These are phyloP conservation scores for Eidolon helvum DNA, from an alignment of 2,113 vertebrate genomes.

Conservation along the genomic window DNA sequence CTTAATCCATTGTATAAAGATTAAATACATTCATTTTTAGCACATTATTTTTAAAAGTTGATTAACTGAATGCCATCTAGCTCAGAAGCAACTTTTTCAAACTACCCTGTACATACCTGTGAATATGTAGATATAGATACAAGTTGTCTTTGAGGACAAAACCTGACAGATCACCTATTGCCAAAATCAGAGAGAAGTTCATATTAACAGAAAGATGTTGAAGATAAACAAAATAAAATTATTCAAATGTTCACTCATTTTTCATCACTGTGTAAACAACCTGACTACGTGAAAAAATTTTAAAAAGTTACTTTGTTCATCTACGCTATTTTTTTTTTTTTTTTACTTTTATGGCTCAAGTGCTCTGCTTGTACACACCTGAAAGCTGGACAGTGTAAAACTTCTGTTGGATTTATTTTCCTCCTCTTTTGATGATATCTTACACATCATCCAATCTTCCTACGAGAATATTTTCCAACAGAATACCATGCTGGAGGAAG, in stretches of 20 bases:
- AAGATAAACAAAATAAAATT: not conserved
- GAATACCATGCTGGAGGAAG: not conserved
- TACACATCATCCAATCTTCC: not conserved
- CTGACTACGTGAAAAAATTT: not conserved
- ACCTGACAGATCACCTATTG: not conserved
- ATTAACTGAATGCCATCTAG: not conserved
- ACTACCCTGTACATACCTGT: not conserved
- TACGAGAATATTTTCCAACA: not conserved
- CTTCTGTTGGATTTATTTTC: not conserved
- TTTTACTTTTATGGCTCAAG: not conserved
- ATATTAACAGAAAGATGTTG: not conserved
- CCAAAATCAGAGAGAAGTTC: not conserved
- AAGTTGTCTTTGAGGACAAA: not conserved
- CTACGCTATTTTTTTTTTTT: not conserved
- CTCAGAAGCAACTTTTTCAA: not conserved
- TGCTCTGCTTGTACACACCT: not conserved
- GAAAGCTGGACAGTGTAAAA: not conserved
- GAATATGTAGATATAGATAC: not conserved
- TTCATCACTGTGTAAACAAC: not conserved
- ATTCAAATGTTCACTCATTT: not conserved
- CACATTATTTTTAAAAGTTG: not conserved
- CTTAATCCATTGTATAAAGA: not conserved
- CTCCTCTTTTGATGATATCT: not conserved
- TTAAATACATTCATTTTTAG: not conserved
- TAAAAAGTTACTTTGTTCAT: not conserved